Conservation (phyloP, 2,888 invertebrate species). For the Polia nebulosa region DNA sequence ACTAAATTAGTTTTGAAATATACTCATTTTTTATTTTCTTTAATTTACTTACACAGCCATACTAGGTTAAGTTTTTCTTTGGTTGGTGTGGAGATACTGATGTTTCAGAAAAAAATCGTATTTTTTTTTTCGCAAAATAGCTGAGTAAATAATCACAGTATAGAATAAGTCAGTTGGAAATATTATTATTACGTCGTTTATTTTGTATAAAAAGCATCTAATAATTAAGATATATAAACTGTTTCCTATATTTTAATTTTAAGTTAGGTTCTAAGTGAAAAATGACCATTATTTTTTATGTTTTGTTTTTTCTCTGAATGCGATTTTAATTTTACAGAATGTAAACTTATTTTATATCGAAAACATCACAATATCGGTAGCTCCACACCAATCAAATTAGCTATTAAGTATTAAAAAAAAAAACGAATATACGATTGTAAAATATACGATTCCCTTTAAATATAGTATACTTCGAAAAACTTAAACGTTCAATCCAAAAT, state of each 20-base stretch:
- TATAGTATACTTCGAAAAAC: slow-evolving; percentile 74
- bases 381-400: slow-evolving; percentile 56
- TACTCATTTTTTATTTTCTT: slow-evolving; percentile 81
- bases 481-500: slow-evolving; percentile 81
- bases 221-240: slow-evolving; percentile 9
- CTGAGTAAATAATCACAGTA: not conserved
- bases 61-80: slow-evolving; percentile 77
- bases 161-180: slow-evolving; percentile 31
- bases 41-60: slow-evolving; percentile 82
- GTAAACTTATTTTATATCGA: not conserved
- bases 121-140: not conserved
- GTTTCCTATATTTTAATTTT: slow-evolving; percentile 51
- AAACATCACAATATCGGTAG: slow-evolving; percentile 6
- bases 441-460: slow-evolving; percentile 81
- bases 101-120: not conserved
- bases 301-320: not conserved
- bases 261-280: slow-evolving; percentile 43
- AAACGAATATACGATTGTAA: slow-evolving; percentile 81
- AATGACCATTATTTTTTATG: slow-evolving; percentile 55
- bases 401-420: slow-evolving; percentile 66
- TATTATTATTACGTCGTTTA: slow-evolving; percentile 17
- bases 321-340: not conserved
- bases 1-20: slow-evolving; percentile 69
- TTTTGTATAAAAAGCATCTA: slow-evolving; percentile 37
- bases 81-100: slow-evolving; percentile 46